phyloP scores from a whole-genome alignment of 2,888 invertebrate species.

The Brachyptera putata region DNA sequence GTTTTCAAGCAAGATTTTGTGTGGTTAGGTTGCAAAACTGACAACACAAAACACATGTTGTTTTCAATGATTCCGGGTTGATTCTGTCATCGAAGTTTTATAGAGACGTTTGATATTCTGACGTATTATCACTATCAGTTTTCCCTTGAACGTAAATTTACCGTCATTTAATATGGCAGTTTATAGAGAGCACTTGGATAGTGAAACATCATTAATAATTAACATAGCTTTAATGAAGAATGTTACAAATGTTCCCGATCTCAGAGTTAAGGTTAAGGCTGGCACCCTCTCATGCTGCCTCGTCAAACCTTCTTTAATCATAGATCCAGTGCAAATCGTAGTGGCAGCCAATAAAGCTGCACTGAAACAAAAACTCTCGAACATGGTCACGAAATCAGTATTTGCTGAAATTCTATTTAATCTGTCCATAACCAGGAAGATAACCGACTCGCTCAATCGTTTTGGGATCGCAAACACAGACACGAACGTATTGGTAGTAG shows the following conservation, averaged over 20 bases:
- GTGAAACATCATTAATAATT: not conserved
- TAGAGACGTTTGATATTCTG: no score
- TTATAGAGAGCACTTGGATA: slow-evolving; percentile 16
- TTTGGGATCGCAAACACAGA: slow-evolving; percentile 58
- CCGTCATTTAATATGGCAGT: not conserved
- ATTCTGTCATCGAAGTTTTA: no score
- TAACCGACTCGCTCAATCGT: slow-evolving; percentile 59
- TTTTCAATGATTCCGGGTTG: no score
- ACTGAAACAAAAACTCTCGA: slow-evolving; percentile 47
- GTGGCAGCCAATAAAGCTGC: slow-evolving; percentile 66
- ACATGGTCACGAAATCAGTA: slow-evolving; percentile 57
- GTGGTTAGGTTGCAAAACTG: no score
- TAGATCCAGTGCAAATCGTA: slow-evolving; percentile 58
- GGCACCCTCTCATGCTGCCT: slow-evolving; percentile 58
- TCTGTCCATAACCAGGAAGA: slow-evolving; percentile 64
- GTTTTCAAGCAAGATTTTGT: no score
- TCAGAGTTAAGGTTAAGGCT: slow-evolving; percentile 52
- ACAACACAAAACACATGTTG: no score
- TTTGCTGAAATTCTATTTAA: slow-evolving; percentile 65
- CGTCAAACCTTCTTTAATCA: slow-evolving; percentile 56
- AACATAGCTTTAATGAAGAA: slow-evolving; percentile 43
- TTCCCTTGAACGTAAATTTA: no score
- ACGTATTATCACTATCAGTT: no score
- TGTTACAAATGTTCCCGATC: slow-evolving; percentile 54
- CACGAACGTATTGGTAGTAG: slow-evolving; percentile 47